Base-by-base conservation (phyloP, 2,797 vertebrate species). In the Balearica regulorum region DNA sequence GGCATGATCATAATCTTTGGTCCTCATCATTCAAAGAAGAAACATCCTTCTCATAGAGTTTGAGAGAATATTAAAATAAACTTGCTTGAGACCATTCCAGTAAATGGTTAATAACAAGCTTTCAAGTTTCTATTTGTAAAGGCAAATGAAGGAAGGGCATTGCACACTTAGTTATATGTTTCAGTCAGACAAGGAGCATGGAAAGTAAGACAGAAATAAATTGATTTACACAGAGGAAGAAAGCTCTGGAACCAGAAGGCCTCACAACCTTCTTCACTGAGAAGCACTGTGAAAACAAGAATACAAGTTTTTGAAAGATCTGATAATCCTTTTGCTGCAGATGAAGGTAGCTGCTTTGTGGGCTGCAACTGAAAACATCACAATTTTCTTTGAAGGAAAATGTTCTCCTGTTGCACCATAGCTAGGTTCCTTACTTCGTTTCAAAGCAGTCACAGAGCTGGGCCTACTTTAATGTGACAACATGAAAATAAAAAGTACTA, bases 151-250 rank as follows among this genome's bases (percentile, higher is more conserved):
- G 43, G 3, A 60, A 92, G 53, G 18, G 37, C n/a, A 76, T 44
- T 49, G 84, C 35, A 77, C 28, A 33, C 64, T 62, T 93, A 79
- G 55, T 85, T 92, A 76, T 60, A 22, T 46, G 26, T 90, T 96
- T 95, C 79, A 77, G 79, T 93, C 95, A 91, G 89, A 94, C 83
- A 90, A 92, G 53, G 49, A 83, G 25, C 46, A 66, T 31, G 79
- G 58, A 37, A 88, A 94, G 87, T 91, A 84, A 84, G 75, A 94
- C 83, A 94, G 78, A 51, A 90, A 43, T 72, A 15, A 91, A 94
- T 83, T 93, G 66, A 97, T 97, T 96, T 94, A 94, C 66, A 93
- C 90, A 90, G 75, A 93, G 46, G 43, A 69, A 62, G 64, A 93
- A 84, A 89, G 61, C 89, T 95, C 69, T 84, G 80, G 86, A 94